phyloP scores from a whole-genome alignment of 2,113 vertebrate genomes.

The Mesoclemmys tuberculata region DNA sequence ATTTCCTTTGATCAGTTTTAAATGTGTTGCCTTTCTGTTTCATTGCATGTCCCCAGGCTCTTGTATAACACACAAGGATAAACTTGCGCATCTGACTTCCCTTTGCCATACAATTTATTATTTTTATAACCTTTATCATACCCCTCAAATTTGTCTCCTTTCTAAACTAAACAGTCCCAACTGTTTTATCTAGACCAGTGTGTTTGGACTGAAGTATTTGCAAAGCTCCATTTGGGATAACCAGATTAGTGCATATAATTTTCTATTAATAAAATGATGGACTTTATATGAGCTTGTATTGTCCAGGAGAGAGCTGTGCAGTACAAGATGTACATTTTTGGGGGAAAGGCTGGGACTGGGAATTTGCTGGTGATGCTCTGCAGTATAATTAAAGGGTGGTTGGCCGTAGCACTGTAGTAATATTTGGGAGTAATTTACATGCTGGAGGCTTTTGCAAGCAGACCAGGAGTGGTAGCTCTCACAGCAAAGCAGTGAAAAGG shows the following conservation, averaged over 20 bases:
- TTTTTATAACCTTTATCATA: neutral
- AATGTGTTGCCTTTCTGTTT: neutral
- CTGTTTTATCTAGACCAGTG: too few relatives aligned
- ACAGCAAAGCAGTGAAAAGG: neutral
- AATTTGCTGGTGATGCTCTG: neutral
- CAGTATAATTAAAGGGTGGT: neutral
- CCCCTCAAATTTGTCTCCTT: neutral
- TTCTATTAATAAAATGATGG: neutral
- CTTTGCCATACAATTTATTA: neutral
- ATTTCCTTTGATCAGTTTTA: neutral
- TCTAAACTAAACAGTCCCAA: neutral
- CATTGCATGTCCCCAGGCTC: neutral
- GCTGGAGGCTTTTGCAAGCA: neutral
- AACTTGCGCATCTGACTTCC: neutral
- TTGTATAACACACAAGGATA: neutral
- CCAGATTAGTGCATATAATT: neutral
- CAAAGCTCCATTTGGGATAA: too few relatives aligned
- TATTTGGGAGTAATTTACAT: neutral
- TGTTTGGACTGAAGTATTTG: too few relatives aligned
- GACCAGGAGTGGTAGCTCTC: neutral
- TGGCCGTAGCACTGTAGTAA: neutral
- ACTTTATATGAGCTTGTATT: neutral
- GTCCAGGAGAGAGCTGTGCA: neutral
- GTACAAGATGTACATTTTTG: neutral
- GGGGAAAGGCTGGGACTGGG: neutral